Conservation (phyloP, 1,140 invertebrate species). For the Brachionus rubens region DNA sequence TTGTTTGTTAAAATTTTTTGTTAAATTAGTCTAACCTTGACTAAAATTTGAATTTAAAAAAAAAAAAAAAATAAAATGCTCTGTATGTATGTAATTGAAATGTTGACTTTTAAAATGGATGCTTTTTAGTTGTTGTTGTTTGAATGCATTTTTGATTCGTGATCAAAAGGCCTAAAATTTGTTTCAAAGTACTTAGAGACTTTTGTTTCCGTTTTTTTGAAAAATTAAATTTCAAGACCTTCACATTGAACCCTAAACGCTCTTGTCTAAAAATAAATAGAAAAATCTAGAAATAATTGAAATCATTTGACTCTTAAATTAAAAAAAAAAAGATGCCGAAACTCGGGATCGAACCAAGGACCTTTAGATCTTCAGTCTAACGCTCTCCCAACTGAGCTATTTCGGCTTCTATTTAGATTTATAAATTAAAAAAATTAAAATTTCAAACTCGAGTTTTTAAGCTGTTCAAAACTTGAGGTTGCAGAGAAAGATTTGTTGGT, state of each 20-base stretch:
- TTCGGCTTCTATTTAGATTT: slow-evolving; percentile 16
- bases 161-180: too few relatives aligned
- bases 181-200: too few relatives aligned
- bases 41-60: slow-evolving; percentile 22
- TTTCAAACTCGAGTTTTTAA: too few relatives aligned
- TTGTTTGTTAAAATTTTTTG: neutral
- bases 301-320: neutral
- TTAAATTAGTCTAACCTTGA: slow-evolving; percentile 44
- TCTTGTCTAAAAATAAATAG: neutral
- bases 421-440: too few relatives aligned
- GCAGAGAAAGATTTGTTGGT: too few relatives aligned
- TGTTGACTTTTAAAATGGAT: neutral
- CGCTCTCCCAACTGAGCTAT: slow-evolving; percentile 43
- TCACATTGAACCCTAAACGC: too few relatives aligned
- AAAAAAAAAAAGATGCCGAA: slow-evolving; percentile 30
- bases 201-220: too few relatives aligned
- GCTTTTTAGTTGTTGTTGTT: neutral
- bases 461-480: too few relatives aligned
- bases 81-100: neutral
- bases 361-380: slow-evolving; percentile 44
- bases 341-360: slow-evolving; percentile 43
- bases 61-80: slow-evolving; percentile 5
- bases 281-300: neutral
- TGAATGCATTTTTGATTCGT: too few relatives aligned
- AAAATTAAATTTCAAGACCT: too few relatives aligned